A percentile compares a stretch with the other conserved stretches of the same genome.
phyloP scores from a whole-genome alignment of 1,140 invertebrate genomes.

The Microvelia longipes region DNA sequence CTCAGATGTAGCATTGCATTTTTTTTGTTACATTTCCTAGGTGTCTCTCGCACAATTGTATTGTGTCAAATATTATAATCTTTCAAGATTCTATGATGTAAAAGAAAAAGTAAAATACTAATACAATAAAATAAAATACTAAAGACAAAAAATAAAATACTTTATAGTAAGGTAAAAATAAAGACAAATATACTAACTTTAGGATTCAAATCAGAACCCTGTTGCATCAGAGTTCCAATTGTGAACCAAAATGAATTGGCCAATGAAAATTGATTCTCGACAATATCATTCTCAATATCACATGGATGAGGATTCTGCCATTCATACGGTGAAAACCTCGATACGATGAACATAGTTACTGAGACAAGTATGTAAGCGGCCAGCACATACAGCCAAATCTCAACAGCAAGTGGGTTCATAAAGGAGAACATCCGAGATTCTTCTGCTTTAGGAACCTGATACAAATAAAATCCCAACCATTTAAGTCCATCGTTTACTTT shows the following conservation, averaged over 20 bases:
- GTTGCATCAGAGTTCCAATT: constrained; percentile 69
- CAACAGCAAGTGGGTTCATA: constrained; percentile 67
- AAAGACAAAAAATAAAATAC: no score
- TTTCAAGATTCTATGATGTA: no score
- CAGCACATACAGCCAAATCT: constrained; percentile 67
- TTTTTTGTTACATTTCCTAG: no score
- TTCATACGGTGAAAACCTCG: constrained; percentile 62
- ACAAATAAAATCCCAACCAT: constrained; percentile 1
- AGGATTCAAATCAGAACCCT: constrained; percentile 59
- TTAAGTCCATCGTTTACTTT: no score
- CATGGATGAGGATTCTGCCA: constrained; percentile 64
- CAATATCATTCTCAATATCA: constrained; percentile 39
- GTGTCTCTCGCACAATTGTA: no score
- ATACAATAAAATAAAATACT: no score
- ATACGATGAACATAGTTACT: constrained; percentile 67
- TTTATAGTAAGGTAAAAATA: no score
- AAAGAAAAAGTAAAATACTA: no score
- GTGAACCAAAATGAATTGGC: constrained; percentile 63
- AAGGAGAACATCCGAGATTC: constrained; percentile 70
- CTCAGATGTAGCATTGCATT: no score
- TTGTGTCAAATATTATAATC: no score
- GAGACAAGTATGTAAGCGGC: constrained; percentile 62
- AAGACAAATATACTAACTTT: constrained; percentile 35
- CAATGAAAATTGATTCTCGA: constrained; percentile 37
- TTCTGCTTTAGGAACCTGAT: constrained; percentile 48